phyloP scores from a whole-genome alignment of 2,797 vertebrate species.

The Gambelia wislizenii region DNA sequence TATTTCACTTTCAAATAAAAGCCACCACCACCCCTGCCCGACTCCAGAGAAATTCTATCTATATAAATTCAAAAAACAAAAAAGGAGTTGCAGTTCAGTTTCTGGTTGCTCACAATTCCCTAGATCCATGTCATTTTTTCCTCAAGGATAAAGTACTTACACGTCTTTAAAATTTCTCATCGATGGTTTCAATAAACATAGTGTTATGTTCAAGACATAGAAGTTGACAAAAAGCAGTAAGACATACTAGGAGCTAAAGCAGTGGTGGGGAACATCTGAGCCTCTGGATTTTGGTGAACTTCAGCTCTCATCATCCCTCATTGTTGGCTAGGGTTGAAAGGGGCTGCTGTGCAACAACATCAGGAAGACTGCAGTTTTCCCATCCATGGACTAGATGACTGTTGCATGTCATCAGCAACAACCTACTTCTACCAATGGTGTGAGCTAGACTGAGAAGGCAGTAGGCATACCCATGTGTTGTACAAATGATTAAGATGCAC shows the following conservation, averaged over 20 bases:
- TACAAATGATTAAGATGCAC: neutral
- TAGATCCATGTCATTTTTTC: neutral
- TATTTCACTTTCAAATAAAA: conserved; percentile 4
- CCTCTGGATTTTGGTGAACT: too few relatives aligned
- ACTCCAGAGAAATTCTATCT: neutral
- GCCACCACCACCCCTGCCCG: too few relatives aligned
- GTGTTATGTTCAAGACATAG: neutral
- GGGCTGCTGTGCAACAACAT: too few relatives aligned
- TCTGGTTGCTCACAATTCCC: neutral
- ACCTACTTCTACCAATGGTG: neutral
- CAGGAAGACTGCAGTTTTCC: too few relatives aligned
- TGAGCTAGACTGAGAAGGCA: neutral
- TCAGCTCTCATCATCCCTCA: too few relatives aligned
- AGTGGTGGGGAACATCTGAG: too few relatives aligned
- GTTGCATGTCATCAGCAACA: neutral
- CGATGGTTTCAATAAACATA: neutral
- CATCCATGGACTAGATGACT: neutral
- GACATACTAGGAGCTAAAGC: neutral
- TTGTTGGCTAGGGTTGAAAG: too few relatives aligned
- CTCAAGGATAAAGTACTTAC: neutral
- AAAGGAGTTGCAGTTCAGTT: neutral
- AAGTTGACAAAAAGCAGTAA: neutral
- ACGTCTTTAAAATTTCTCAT: neutral
- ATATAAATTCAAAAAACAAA: neutral
- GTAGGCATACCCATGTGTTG: neutral